Base-by-base conservation (phyloP, 2,797 vertebrate genomes). In the Sebastes iracundus region DNA sequence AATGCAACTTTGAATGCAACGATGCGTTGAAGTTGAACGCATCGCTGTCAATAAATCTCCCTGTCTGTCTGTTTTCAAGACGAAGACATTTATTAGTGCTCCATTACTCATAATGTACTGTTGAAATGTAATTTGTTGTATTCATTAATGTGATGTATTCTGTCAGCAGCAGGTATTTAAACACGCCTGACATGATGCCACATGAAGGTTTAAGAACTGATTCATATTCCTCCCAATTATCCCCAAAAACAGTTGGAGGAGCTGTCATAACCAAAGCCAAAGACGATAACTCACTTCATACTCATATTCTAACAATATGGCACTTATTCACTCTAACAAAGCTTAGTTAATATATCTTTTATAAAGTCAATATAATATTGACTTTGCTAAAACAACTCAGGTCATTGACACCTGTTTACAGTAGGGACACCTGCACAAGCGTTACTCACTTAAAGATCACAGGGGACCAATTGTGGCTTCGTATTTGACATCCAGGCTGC, bases 341-440 rank as follows among this genome's bases (percentile, higher is more conserved):
- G 23, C 69, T 74, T 14, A 60, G 16, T 42, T 46, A 22, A 25
- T 11, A 53, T 53, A 22, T 53, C n/a, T n/a, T 53, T n/a, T 11
- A 53, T 63, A 14, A 3, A 38, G 32, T 84, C 81, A 11, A 46
- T 27, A 6, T 27, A 46, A 65, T 90, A 71, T 88, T 89, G 86
- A 90, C 84, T 84, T 71, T 87, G 55, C 75, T 85, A 61, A 86
- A 72, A 83, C 60, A 82, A 55, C 78, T 72, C 53, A 83, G 85
- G 81, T 82, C 87, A 64, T 4, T 38, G 77, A 76, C 52, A 80
- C 56, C 66, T 83, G 88, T 87, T 89, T 81, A 82, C 53, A n/a
- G 53, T 65, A 69, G 63, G 23, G 80, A 78, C 90, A 92, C 90
- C 92, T 92, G 92, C 76, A 72, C 87, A 82, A 49, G 62, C 85